Evolutionary conservation across 1,140 invertebrate genomes (phyloP), one percentile per base, ranked within the genome.

Genomic region (Pemphigus obesinymphae): DNA sequence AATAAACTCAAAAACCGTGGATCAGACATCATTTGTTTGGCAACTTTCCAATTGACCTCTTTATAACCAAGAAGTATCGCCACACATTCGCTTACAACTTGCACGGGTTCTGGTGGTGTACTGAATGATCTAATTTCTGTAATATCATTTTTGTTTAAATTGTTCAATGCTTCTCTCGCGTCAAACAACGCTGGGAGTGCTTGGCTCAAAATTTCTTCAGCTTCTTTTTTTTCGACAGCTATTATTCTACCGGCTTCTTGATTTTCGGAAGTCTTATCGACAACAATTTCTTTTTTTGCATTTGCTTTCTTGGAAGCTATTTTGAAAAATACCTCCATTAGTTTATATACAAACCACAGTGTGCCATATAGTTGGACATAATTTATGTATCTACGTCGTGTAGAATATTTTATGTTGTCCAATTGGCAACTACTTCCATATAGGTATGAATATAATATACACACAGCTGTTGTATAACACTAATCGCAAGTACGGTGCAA

Each of bases 111-210:
- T 0, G 95, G 95, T 0, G 95, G 95, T n/a, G 94, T 96, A 43
- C 94, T 92, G 86, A 97, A 96, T 0, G 94, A 95, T 82, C 94
- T 89, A 84, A 97, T 96, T 89, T 97, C 95, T 43, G 94, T 95
- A 82, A 97, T 96, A 85, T 97, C 95, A 1, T 91, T 89, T 87
- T 96, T 97, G 58, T 96, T 93, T 11, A 97, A 87, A 83, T 95
- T 92, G 10, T 90, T 89, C 0, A 97, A 88, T 0, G 95, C 95
- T 3, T 91, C 83, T 85, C 92, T 89, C 2, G 95, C 95, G n/a
- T 90, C 90, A 84, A 95, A 92, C 0, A 97, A 86, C 0, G 91
- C 93, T 0, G 95, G 95, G 85, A 97, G 86, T 1, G 95, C 95
- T 66, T 92, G 92, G 3, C 90, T 90, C 45, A 97, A 87, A 6